Conservation (phyloP, 1,140 invertebrate species). For the Zeugodacus cucurbitae region DNA sequence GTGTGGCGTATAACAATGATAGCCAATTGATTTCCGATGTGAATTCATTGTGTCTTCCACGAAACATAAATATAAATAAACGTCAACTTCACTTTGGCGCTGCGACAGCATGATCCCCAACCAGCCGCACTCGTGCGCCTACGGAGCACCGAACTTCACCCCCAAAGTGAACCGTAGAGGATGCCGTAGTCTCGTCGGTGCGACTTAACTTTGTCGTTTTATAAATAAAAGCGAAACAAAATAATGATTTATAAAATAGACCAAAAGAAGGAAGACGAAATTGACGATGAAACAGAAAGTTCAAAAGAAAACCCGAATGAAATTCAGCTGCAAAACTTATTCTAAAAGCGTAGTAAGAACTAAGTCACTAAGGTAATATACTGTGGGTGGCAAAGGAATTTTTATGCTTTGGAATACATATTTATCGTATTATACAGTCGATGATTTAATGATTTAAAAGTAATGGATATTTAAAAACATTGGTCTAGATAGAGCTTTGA, state of each 20-base stretch:
- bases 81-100: background rate
- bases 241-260: background rate
- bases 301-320: background rate
- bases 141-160: background rate
- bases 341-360: background rate
- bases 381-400: background rate
- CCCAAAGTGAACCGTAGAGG: background rate
- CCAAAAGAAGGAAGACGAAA: background rate
- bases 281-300: background rate
- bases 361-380: background rate
- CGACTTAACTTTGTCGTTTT: background rate
- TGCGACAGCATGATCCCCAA: background rate
- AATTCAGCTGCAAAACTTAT: background rate
- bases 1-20: slow-evolving; percentile 2
- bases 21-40: slow-evolving; percentile 26
- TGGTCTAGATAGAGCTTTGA: too few relatives aligned
- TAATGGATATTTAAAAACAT: too few relatives aligned
- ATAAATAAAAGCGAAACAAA: background rate
- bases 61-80: slow-evolving; percentile 30
- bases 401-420: background rate
- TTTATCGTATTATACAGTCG: too few relatives aligned
- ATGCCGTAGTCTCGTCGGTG: background rate
- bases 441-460: too few relatives aligned
- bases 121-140: background rate
- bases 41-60: slow-evolving; percentile 1